Evolutionary conservation across 2,113 vertebrate species (phyloP).

Genomic region (Rhizomys pruinosus): DNA sequence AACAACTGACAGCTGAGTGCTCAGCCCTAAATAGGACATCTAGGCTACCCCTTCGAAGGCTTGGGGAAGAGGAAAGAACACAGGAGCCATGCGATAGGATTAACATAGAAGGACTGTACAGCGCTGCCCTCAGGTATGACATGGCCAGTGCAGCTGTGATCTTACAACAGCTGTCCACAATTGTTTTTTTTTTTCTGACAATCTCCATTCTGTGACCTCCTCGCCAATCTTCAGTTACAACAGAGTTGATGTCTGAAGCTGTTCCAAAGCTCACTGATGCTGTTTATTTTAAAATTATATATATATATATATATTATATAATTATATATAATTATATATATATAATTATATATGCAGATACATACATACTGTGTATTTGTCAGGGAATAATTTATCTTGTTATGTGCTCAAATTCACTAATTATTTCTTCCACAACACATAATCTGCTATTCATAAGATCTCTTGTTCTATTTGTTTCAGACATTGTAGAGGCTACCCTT

Average conservation of each 20-base stretch:
- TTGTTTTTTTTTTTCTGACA: slow-evolving; percentile 22
- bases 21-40: not conserved
- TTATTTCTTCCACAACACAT: not conserved
- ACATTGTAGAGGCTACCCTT: not conserved
- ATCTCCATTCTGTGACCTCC: not conserved
- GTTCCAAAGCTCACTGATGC: not conserved
- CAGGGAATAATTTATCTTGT: slow-evolving; percentile 15
- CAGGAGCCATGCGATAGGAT: not conserved
- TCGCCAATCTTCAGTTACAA: not conserved
- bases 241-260: not conserved
- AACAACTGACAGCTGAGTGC: not conserved
- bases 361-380: not conserved
- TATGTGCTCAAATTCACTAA: slow-evolving; percentile 36
- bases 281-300: not conserved
- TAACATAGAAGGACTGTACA: not conserved
- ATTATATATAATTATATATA: too few relatives aligned
- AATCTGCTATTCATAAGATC: not conserved
- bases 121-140: not conserved
- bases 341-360: not conserved
- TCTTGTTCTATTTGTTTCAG: not conserved
- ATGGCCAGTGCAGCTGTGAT: not conserved
- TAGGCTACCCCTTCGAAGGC: not conserved
- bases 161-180: too few relatives aligned
- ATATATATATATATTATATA: not conserved
- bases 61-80: not conserved